Base-by-base conservation (phyloP, 30 jellyfish, hydroid and myxozoan genomes). In the Hydractinia echinata region DNA sequence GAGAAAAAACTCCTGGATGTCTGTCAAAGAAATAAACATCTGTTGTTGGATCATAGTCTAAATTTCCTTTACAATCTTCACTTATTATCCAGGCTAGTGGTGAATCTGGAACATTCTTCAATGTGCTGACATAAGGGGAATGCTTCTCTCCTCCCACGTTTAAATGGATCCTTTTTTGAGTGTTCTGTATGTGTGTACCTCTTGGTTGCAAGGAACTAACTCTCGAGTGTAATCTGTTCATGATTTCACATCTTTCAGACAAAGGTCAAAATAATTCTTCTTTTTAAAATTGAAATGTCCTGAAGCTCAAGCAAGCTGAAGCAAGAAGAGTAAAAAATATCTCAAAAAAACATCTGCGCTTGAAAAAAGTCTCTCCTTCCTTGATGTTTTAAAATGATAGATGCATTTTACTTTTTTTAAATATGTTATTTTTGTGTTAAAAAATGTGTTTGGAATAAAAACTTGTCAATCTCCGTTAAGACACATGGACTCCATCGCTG, bases 91-190 rank as follows among this genome's bases (percentile, higher is more conserved):
- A 82, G 4, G 97, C 88, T 11, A 91, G 89, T 18, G 97, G 97
- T 11, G 97, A 91, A 72, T 91, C 97, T 4, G 97, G 97, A 61
- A 91, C 80, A 82, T 91, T 91, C 54, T 70, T 73, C 48, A 91
- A 67, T 10, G 97, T 91, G 79, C 96, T 82, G 15, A 73, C 92
- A 53, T 79, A 86, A n/a, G 97, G 87, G 51, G 87, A 88, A 76
- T 85, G 95, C 16, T 80, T 72, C 67, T 86, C 86, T 16, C 97
- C 97, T 15, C 97, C 97, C 64, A 91, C 97, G 78, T 91, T 91
- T 6, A 91, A 78, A 48, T 79, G 79, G 61, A 91, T 84, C 53
- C 84, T 73, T 16, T 61, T 58, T 49, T 71, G 83, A 30, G 53
- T 10, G 15, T 80, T 81, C 54, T 69, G 61, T 13, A 73, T 81